Base-by-base conservation (phyloP, 23 tunicate species). In the Ascidia mentula region DNA sequence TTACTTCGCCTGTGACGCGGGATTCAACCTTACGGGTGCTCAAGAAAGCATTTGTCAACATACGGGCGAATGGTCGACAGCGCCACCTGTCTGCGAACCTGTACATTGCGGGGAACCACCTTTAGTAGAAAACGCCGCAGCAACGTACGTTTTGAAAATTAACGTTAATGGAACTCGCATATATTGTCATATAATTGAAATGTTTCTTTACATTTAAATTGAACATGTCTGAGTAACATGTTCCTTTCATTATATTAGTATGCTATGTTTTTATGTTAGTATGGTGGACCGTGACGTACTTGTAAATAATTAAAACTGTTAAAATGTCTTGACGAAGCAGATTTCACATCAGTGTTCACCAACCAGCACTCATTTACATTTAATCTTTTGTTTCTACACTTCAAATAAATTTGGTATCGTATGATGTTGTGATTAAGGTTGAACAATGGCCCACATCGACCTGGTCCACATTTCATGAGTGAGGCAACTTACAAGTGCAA, bases 31-130 rank as follows among this genome's bases (percentile, higher is more conserved):
- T 38, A 69, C 35, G 34, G 92, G 89, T 9, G 82, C 59, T 26
- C 26, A 30, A 0, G 53, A 45, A 24, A 38, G 79, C 18, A 6
- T 24, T 17, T 92, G 97, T 69, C 73, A 69, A 60, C 53, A 40
- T 28, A 45, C 32, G 45, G 97, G 92, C 8, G 46, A 69, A n/a
- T 92, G 97, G 97, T 74, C 89, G 9, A 37, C 31, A 65, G 26
- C 45, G 0, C n/a, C 89, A 8, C 92, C 89, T 32, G 32, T 38
- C 3, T 92, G 97, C 70, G 83, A 88, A 28, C 91, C 97, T 34
- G 86, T 92, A 0, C 72, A 75, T 36, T 92, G 97, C 75, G 45
- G 40, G 0, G 76, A 82, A 32, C 89, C 82, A 45, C 81, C 85
- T 13, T 34, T 12, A 2, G 89, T 87, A 8, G 73, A 65, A 1